Base-by-base conservation (phyloP, 2,888 invertebrate species). In the Crossocerus cetratus region DNA sequence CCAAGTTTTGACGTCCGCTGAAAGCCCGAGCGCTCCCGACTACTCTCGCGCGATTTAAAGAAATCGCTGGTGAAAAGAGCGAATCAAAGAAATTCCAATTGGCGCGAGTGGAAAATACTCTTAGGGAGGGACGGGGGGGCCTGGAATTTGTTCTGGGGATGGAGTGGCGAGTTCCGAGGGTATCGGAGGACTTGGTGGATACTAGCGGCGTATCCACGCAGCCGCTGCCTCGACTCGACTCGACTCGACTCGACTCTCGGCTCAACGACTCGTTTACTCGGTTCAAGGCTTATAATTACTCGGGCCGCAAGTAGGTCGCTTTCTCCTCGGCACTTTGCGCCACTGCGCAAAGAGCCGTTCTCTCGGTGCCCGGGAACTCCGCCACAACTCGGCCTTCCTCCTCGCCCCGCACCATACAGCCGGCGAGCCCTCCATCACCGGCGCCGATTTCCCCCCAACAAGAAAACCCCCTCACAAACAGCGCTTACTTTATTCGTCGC, bases 251-350 rank as follows among this genome's bases (percentile, higher is more conserved):
- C 32, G 32, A 32, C 72, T 76, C 67, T 73, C 78, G 80, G 78
- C 80, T 78, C 81, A 76, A 78, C 84, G 82, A 84, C 82, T 86
- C 86, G 87, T 84, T 86, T 81, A 83, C 86, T 85, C 82, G 87
- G 85, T 87, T 87, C 87, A 88, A 88, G 88, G 88, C 87, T 88
- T 88, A 86, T 88, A 88, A 88, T 88, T 88, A 88, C 87, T 86
- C 84, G 86, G 80, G 69, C 86, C 81, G 84, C 84, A 86, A 88
- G 88, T 88, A 87, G 88, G 88, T 88, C 88, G 88, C 88, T 88
- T 88, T 88, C 88, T 88, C 88, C 87, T 87, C 85, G 74, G 83
- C 85, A 86, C 85, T 86, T 84, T 86, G 80, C 81, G 77, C 81
- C 76, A 72, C 70, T 61, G 74, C 70, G 76, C 71, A 69, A 76